These are phyloP conservation scores for Dysmachus trigonus DNA, from an alignment of 2,888 invertebrate species.

Conservation along the genomic window DNA sequence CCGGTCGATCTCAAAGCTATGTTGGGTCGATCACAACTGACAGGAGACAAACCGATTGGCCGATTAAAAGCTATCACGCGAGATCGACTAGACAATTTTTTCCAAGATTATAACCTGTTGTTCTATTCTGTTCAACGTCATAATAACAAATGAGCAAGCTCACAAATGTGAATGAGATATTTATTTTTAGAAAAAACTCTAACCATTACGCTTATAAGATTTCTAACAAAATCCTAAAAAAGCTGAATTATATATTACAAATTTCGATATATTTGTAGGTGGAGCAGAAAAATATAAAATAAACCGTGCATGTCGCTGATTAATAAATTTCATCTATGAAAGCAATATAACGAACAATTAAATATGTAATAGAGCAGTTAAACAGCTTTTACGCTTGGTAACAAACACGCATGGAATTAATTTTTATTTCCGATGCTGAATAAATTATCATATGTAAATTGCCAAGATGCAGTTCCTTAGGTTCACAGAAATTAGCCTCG, in stretches of 20 bases:
- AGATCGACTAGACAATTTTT: too few relatives aligned
- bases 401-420: not conserved
- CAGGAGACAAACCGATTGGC: too few relatives aligned
- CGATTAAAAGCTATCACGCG: too few relatives aligned
- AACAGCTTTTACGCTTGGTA: not conserved
- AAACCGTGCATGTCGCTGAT: not conserved
- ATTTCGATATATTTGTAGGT: not conserved
- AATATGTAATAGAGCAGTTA: not conserved
- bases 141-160: too few relatives aligned
- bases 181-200: too few relatives aligned
- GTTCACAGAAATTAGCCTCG: not conserved
- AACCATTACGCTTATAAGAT: too few relatives aligned
- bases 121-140: too few relatives aligned
- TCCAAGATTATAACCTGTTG: too few relatives aligned
- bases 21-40: too few relatives aligned
- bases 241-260: not conserved
- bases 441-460: not conserved
- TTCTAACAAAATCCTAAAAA: not conserved
- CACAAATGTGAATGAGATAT: too few relatives aligned
- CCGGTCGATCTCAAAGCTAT: too few relatives aligned
- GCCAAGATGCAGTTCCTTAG: not conserved
- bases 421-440: not conserved
- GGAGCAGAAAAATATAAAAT: not conserved
- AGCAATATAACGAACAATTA: not conserved
- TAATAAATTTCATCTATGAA: not conserved